Percentiles rank a stretch among this genome's conserved stretches.
Evolutionary conservation across 2,797 vertebrate genomes (phyloP).

Genomic region (Myoxocephalus aenaeus): DNA sequence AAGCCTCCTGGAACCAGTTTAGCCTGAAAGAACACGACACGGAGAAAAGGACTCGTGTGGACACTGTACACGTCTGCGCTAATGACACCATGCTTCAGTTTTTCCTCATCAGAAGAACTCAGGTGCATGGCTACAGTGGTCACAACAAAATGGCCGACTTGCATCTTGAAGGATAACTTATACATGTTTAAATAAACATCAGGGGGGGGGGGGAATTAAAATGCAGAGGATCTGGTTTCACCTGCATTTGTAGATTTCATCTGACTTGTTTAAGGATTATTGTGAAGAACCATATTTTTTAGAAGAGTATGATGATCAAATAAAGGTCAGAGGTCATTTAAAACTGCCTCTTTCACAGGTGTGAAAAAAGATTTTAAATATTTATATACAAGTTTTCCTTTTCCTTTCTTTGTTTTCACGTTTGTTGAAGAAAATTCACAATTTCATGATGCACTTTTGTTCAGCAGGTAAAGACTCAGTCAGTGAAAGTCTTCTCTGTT

Average conservation of each 20-base stretch:
- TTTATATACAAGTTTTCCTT: not conserved
- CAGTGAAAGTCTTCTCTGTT: not conserved
- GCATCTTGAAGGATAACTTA: conserved; percentile 15
- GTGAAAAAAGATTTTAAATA: not conserved
- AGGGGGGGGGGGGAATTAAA: not conserved
- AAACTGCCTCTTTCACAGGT: not conserved
- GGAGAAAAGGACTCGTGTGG: not conserved
- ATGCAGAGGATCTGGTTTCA: not conserved
- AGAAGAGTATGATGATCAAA: not conserved
- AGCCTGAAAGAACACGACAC: not conserved
- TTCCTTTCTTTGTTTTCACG: not conserved
- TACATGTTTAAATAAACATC: not conserved
- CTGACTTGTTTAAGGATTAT: not conserved
- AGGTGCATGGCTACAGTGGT: conserved; percentile 7
- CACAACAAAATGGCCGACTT: conserved; percentile 59
- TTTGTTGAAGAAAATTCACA: not conserved
- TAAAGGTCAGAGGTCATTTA: not conserved
- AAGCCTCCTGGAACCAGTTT: not conserved
- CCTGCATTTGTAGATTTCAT: not conserved
- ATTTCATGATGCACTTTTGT: too few relatives aligned
- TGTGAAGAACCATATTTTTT: not conserved
- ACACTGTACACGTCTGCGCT: not conserved
- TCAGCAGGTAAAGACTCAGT: not conserved
- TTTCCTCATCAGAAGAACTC: not conserved
- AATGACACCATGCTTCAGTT: not conserved